phyloP scores from a whole-genome alignment of 1,140 invertebrate species.

The Manduca sexta region DNA sequence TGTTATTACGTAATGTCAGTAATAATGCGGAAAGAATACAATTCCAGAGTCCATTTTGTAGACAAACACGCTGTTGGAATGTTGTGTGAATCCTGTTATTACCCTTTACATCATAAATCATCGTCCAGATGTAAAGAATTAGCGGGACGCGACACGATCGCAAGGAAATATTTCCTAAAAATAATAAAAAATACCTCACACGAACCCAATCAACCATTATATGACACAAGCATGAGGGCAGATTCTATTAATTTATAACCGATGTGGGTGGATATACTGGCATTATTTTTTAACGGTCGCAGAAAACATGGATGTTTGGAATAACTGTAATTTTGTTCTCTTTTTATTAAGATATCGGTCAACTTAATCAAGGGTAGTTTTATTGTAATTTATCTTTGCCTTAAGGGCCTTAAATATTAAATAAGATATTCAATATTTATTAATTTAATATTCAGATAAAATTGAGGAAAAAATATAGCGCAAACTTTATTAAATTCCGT shows the following conservation, averaged over 20 bases:
- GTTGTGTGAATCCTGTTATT: slow-evolving; percentile 31
- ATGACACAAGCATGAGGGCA: slow-evolving; percentile 61
- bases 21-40: no score
- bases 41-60: no score
- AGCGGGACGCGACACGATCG: slow-evolving; percentile 38
- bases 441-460: no score
- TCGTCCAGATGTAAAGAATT: slow-evolving; percentile 52
- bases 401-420: no score
- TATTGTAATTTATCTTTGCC: no score
- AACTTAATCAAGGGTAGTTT: not conserved
- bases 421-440: no score
- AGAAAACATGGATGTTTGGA: slow-evolving; percentile 30
- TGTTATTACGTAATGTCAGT: no score
- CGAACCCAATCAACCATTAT: slow-evolving; percentile 63
- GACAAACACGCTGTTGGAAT: no score
- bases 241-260: slow-evolving; percentile 71
- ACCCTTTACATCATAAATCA: slow-evolving; percentile 53
- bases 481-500: no score
- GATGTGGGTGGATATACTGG: slow-evolving; percentile 68
- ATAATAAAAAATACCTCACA: slow-evolving; percentile 68
- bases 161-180: slow-evolving; percentile 51
- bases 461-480: no score
- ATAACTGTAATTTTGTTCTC: slow-evolving; percentile 53
- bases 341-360: slow-evolving; percentile 41
- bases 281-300: slow-evolving; percentile 60